phyloP scores from a whole-genome alignment of 1,140 invertebrate genomes.

The Ooceraea biroi region DNA sequence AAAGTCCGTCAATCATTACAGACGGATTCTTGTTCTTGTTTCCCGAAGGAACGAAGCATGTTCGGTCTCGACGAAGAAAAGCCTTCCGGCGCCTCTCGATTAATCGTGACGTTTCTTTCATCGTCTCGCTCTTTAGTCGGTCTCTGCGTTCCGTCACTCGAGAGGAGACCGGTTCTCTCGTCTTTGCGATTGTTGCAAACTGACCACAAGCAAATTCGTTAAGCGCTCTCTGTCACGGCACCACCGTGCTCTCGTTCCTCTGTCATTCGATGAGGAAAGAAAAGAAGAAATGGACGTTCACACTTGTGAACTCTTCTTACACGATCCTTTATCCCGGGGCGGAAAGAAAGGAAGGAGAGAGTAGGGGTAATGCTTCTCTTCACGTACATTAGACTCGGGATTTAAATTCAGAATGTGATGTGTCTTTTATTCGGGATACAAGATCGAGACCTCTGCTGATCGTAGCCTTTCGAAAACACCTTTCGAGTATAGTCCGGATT shows the following conservation, averaged over 20 bases:
- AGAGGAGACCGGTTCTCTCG: constrained; percentile 34
- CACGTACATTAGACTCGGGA: constrained; percentile 53
- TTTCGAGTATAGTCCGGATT: too few relatives aligned
- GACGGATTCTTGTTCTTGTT: too few relatives aligned
- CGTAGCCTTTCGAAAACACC: constrained; percentile 64
- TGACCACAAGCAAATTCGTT: constrained; percentile 53
- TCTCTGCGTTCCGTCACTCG: neutral
- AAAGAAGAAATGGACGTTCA: constrained; percentile 32
- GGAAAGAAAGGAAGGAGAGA: neutral
- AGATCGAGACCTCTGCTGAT: constrained; percentile 56
- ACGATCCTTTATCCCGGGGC: constrained; percentile 12
- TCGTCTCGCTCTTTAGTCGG: neutral
- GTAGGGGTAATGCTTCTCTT: constrained; percentile 10
- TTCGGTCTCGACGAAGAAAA: constrained; percentile 1
- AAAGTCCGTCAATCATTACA: neutral
- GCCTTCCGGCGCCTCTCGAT: constrained; percentile 33
- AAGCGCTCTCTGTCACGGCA: constrained; percentile 35
- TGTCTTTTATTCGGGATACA: constrained; percentile 61
- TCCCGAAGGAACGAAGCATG: neutral
- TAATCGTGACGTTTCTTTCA: constrained; percentile 37
- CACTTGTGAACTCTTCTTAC: constrained; percentile 29
- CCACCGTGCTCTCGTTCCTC: constrained; percentile 48
- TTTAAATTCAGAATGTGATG: constrained; percentile 40
- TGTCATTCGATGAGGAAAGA: neutral
- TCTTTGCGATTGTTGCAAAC: constrained; percentile 28